These are phyloP conservation scores for Grapholita molesta DNA, from an alignment of 1,140 invertebrate species.

Conservation along the genomic window DNA sequence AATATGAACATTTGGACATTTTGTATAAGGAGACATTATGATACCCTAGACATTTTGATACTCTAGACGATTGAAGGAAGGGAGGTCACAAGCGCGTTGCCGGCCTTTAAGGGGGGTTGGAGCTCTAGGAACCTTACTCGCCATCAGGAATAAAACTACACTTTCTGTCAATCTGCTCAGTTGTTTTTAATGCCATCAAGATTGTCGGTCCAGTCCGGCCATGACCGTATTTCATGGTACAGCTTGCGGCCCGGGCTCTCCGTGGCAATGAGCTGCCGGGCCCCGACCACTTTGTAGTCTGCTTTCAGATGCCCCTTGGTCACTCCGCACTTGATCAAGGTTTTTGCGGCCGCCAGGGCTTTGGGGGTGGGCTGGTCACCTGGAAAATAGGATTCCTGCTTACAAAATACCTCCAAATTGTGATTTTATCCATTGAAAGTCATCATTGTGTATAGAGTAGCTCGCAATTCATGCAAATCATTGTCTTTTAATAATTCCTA, in stretches of 20 bases:
- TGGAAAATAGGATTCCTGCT: constrained; percentile 59
- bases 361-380: constrained; percentile 78
- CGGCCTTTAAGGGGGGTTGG: no score
- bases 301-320: constrained; percentile 75
- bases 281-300: constrained; percentile 81
- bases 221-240: constrained; percentile 79
- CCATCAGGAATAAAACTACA: neutral
- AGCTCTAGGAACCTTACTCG: no score
- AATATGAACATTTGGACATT: no score
- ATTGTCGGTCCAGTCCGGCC: constrained; percentile 77
- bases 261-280: constrained; percentile 79
- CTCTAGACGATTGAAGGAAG: no score
- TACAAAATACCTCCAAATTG: no score
- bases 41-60: no score
- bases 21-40: no score
- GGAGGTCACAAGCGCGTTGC: no score
- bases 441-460: no score
- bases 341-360: constrained; percentile 79
- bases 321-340: constrained; percentile 82
- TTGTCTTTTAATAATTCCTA: no score
- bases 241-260: constrained; percentile 82
- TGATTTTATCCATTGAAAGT: no score
- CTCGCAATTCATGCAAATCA: no score
- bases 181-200: constrained; percentile 27
- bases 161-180: neutral